A percentile compares a stretch with the other conserved stretches of the same genome.
phyloP scores from a whole-genome alignment of 2,113 vertebrate species.

The Hyla sarda region DNA sequence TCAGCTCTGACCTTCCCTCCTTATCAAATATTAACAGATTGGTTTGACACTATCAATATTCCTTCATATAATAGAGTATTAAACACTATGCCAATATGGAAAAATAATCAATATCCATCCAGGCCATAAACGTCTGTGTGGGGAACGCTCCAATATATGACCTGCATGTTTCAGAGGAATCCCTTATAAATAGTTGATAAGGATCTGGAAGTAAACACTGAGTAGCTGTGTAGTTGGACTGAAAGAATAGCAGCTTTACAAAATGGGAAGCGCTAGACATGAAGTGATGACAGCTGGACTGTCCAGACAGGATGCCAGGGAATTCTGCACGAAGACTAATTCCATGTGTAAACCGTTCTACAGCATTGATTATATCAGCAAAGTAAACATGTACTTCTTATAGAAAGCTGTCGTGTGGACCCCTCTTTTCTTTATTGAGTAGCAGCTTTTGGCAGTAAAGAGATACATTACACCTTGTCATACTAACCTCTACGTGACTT shows the following conservation, averaged over 20 bases:
- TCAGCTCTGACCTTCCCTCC: not conserved
- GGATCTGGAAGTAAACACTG: not conserved
- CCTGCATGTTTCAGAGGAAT: not conserved
- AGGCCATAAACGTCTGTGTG: not conserved
- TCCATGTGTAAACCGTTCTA: not conserved
- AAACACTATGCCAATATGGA: no score
- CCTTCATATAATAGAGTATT: no score
- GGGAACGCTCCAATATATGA: not conserved
- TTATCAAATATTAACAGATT: not conserved
- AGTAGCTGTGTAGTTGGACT: not conserved
- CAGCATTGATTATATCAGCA: not conserved
- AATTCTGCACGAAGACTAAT: not conserved
- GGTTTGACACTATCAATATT: not conserved
- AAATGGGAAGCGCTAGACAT: not conserved
- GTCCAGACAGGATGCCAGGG: not conserved
- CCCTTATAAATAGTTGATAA: not conserved
- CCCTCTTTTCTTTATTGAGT: not conserved
- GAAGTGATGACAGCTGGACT: not conserved
- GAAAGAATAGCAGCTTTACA: not conserved
- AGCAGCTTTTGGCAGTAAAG: not conserved
- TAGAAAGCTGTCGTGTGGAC: not conserved
- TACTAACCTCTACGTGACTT: conserved; percentile 73
- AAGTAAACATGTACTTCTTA: not conserved
- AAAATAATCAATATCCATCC: not conserved
- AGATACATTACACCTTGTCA: conserved; percentile 34